Percentiles rank a stretch among this genome's conserved stretches.
Conservation (phyloP, 1,140 invertebrate species). For the Euwallacea fornicatus region DNA sequence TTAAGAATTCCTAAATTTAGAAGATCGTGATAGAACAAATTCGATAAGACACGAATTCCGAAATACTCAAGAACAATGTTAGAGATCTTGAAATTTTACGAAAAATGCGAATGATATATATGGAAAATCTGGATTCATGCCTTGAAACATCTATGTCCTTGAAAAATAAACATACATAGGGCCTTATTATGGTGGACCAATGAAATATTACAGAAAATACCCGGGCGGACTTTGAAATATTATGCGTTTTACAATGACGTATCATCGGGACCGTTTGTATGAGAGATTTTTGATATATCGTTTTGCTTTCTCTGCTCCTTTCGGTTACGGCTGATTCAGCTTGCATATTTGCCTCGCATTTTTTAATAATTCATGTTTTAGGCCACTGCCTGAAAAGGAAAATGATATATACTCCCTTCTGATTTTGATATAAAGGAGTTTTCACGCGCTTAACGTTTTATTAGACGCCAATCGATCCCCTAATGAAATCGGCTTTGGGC, state of each 20-base stretch:
- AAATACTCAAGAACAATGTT: too few relatives aligned
- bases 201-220: constrained; percentile 51
- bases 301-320: constrained; percentile 31
- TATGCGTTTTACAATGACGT: constrained; percentile 51
- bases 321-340: constrained; percentile 10
- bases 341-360: constrained; percentile 26
- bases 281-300: constrained; percentile 52
- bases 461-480: too few relatives aligned
- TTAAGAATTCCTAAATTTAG: too few relatives aligned
- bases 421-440: not conserved
- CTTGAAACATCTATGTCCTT: not conserved
- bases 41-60: too few relatives aligned
- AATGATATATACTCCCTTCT: not conserved
- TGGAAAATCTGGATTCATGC: not conserved
- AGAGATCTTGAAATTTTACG: too few relatives aligned
- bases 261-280: constrained; percentile 51
- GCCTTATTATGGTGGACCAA: constrained; percentile 50
- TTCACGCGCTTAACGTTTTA: too few relatives aligned
- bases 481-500: not conserved
- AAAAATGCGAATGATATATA: too few relatives aligned
- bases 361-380: constrained; percentile 27
- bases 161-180: constrained; percentile 51
- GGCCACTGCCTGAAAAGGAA: not conserved
- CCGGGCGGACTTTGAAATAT: constrained; percentile 52
- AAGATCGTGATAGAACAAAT: too few relatives aligned